Evolutionary conservation across 2,113 vertebrate species (phyloP), one percentile per base, ranked within the genome.

Genomic region (Blennius ocellaris): DNA sequence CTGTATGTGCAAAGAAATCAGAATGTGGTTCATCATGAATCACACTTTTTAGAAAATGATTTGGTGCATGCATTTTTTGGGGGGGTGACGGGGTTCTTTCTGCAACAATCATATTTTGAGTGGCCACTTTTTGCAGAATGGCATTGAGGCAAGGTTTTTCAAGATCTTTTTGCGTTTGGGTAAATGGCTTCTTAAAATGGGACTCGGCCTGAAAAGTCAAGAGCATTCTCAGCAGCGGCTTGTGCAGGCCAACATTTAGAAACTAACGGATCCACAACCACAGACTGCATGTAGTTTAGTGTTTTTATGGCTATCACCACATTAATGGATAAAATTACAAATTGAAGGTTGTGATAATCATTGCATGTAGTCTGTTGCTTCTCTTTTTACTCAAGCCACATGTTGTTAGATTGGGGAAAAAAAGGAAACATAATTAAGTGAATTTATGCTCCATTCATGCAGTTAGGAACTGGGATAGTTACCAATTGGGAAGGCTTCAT

Each of bases 81-180:
- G n/a, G 4, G 12, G 10, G 7, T 38, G 11, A n/a, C n/a, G n/a
- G 15, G 36, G 6, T 9, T 5, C 7, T 3, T 10, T 43, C 54
- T 37, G 37, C 41, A n/a, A 7, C 6, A 67, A 68, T 63, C 14
- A 21, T 8, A 59, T 21, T 48, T 47, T 63, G n/a, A 52, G 40
- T 55, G 41, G 52, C 9, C 41, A 14, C 41, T 44, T 39, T 50
- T 7, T 30, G 21, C 21, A 30, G 21, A 30, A 30, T 30, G 21
- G 21, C 21, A 2, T 30, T 30, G 21, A 30, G 21, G 21, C 21
- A 30, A 30, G 21, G 21, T 30, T 30, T 30, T 30, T 30, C 21
- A 30, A 30, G 21, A 30, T 30, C 2, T 38, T 44, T 12, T 54
- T 53, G 59, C 21, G 58, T 55, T 63, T 9, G 8, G 17, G 64